Conservation (phyloP, 2,797 vertebrate species). For the Todus mexicanus region DNA sequence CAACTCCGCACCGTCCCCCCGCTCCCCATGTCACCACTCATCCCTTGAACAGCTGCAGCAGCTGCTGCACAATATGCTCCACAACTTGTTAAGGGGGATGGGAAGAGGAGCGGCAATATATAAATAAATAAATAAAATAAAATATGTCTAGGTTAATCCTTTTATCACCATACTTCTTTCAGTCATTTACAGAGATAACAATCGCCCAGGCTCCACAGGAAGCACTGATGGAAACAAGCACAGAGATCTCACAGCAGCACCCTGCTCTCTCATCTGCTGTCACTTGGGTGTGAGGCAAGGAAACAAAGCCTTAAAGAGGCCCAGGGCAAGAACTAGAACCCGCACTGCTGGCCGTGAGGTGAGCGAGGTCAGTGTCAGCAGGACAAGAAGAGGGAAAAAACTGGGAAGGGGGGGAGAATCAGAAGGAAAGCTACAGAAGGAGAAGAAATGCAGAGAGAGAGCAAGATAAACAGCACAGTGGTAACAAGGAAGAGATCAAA, state of each 20-base stretch:
- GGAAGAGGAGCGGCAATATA: background rate
- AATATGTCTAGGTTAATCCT: constrained; percentile 49
- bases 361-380: fast-evolving
- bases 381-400: background rate
- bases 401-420: background rate
- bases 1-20: background rate
- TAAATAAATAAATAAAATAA: constrained; percentile 61
- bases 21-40: background rate
- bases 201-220: background rate
- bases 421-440: background rate
- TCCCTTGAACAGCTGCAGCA: background rate
- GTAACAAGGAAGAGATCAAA: background rate
- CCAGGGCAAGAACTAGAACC: background rate
- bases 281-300: background rate
- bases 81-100: background rate
- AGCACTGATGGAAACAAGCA: background rate
- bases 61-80: constrained; percentile 20
- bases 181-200: constrained; percentile 45
- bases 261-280: background rate
- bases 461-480: background rate
- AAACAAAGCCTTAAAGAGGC: background rate
- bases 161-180: constrained; percentile 56
- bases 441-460: background rate
- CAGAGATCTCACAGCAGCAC: background rate
- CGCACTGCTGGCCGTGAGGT: background rate